Evolutionary conservation across 53 echinoderm and acorn worm genomes (phyloP), one percentile per base, ranked within the genome.

Genomic region (Henricia sp.): DNA sequence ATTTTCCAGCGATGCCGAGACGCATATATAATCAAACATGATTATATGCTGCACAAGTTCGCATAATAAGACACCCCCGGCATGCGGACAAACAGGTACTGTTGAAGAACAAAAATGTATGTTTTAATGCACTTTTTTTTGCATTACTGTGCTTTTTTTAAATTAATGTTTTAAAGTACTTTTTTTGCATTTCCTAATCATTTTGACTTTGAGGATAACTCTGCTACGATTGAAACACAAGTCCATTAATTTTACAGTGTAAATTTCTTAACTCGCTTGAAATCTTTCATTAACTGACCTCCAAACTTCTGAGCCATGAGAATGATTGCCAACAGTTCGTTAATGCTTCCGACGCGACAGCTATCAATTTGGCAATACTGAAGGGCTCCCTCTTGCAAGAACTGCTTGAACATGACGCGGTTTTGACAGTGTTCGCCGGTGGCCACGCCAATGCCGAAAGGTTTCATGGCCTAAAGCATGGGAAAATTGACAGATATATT

Each of bases 61-160:
- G 89, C 99, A 97, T 20, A 97, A 87, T 9, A 88, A 60, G 0
- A 97, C 99, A 9, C 99, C 99, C 20, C 99, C 99, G 41, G 99
- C 99, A 90, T 97, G 99, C 6, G 99, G 99, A 41, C 94, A 96
- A 0, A 97, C 99, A 35, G 99, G 99, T 6, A 97, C 99, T 97
- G 87, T n/a, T 14, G 43, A 52, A 57, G 14, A 75, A 23, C 34
- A 50, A 67, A 19, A n/a, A 68, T 34, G 48, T 48, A 11, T 48
- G 48, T 12, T 55, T 55, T 4, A 17, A 17, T 55, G 55, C 5
- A 9, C 5, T 19, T 55, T 55, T 55, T 55, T 55, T 55, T 55
- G 20, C 5, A n/a, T 55, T 55, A 48, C 16, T 48, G 9, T 11
- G 9, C 16, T 48, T 48, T 11, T 48, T 48, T 48, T 48, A 48